phyloP scores from a whole-genome alignment of 2,113 vertebrate genomes.

The Leucoraja erinaceus region DNA sequence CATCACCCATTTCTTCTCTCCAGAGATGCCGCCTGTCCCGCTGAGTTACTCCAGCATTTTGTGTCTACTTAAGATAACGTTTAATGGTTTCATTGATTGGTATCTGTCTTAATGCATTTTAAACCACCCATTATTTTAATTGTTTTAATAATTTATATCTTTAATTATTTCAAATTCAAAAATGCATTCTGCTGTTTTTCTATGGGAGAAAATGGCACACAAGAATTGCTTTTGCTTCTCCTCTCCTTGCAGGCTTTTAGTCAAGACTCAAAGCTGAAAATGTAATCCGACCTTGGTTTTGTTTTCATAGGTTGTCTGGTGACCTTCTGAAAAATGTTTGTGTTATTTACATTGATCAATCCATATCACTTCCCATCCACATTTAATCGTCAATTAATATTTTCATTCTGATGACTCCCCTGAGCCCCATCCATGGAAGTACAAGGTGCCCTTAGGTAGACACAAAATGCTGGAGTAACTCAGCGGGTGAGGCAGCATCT shows the following conservation, averaged over 20 bases:
- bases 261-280: not conserved
- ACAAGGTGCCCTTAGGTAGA: constrained; percentile 42
- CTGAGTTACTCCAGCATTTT: too few relatives aligned
- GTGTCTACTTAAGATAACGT: not conserved
- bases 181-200: not conserved
- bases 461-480: too few relatives aligned
- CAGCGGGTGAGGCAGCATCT: too few relatives aligned
- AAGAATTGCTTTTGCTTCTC: not conserved
- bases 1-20: too few relatives aligned
- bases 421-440: constrained; percentile 48
- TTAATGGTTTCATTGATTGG: not conserved
- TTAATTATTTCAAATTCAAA: too few relatives aligned
- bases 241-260: not conserved
- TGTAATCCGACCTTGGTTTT: constrained; percentile 50
- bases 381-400: constrained; percentile 60
- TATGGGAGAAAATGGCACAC: not conserved
- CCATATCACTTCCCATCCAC: constrained; percentile 47
- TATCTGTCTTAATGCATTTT: not conserved
- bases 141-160: too few relatives aligned
- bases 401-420: constrained; percentile 51
- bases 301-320: constrained; percentile 49
- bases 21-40: too few relatives aligned
- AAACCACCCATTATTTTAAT: too few relatives aligned
- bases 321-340: constrained; percentile 49
- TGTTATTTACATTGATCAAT: constrained; percentile 56